Percentiles rank a stretch among this genome's conserved stretches.
phyloP scores from a whole-genome alignment of 1,140 invertebrate species.

The Reticulitermes speratus region DNA sequence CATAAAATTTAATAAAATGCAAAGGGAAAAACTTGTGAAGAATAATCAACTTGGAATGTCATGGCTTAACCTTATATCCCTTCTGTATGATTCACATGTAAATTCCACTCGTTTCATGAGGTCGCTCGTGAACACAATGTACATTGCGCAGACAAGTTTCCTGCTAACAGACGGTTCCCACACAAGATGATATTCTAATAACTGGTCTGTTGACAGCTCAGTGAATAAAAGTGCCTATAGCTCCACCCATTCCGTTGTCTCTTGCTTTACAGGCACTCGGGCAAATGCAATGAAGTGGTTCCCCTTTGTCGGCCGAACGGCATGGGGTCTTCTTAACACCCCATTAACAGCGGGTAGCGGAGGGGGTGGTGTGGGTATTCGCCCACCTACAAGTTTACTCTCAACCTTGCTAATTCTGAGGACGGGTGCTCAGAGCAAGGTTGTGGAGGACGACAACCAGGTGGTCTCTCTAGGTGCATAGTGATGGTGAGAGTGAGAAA shows the following conservation, averaged over 20 bases:
- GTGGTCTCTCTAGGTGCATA: no score
- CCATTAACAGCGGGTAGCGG: slow-evolving; percentile 18
- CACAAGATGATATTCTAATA: slow-evolving; percentile 1
- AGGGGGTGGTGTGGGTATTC: neutral
- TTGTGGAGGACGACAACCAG: no score
- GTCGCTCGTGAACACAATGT: no score
- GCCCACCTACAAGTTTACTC: neutral
- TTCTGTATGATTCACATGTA: no score
- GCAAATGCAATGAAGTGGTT: slow-evolving; percentile 13
- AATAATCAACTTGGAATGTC: no score
- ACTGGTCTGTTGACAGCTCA: slow-evolving; percentile 1
- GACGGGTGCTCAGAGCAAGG: no score
- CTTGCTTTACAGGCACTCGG: neutral
- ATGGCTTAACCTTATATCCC: no score
- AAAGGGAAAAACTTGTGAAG: no score
- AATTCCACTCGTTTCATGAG: no score
- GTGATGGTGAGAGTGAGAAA: no score
- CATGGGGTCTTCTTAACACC: slow-evolving; percentile 21
- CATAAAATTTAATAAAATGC: no score
- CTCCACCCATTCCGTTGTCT: neutral
- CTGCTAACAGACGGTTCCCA: neutral
- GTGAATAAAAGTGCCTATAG: neutral
- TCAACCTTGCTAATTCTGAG: no score
- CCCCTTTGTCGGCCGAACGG: neutral
- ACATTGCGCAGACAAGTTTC: neutral